A percentile compares a stretch with the other conserved stretches of the same genome.
These are phyloP conservation scores for Megalopta genalis DNA, from an alignment of 1,140 invertebrate genomes.

Conservation along the genomic window DNA sequence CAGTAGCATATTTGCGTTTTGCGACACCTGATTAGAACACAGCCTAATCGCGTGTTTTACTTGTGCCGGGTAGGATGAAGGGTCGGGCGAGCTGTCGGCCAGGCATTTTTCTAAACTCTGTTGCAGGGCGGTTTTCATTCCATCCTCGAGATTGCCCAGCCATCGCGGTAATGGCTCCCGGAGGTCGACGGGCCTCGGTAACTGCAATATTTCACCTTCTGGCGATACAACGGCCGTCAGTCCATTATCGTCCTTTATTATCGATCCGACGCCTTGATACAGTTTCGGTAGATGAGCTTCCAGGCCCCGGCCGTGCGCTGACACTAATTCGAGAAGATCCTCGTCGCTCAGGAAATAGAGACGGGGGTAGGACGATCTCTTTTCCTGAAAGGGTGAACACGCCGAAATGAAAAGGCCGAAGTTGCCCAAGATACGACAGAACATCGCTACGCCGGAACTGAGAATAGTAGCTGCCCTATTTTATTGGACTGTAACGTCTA, in stretches of 20 bases:
- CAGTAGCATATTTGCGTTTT: too few species aligned
- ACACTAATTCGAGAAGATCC: constrained; percentile 93
- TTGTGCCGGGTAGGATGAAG: constrained; percentile 75
- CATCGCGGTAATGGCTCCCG: constrained; percentile 72
- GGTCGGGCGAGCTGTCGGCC: constrained; percentile 67
- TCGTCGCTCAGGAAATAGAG: constrained; percentile 98
- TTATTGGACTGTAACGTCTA: too few species aligned
- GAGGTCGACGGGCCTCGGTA: constrained; percentile 86
- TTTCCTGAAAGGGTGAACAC: constrained; percentile 84
- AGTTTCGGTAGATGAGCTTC: constrained; percentile 97
- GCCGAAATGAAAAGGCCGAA: too few species aligned
- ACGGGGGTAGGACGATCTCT: constrained; percentile 94
- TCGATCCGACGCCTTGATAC: constrained; percentile 92
- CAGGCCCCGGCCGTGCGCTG: constrained; percentile 92
- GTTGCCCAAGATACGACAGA: too few species aligned
- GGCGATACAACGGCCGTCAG: constrained; percentile 87
- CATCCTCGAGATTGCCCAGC: constrained; percentile 73
- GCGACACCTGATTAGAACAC: too few species aligned
- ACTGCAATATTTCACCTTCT: constrained; percentile 91
- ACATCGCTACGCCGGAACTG: too few species aligned
- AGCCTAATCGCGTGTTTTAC: constrained; percentile 39
- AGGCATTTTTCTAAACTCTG: constrained; percentile 73
- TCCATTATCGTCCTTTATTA: constrained; percentile 84
- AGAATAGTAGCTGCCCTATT: too few species aligned
- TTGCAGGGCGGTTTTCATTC: constrained; percentile 67